Evolutionary conservation across 2,888 invertebrate species (phyloP).

Genomic region (Phoenoteleia sp.): DNA sequence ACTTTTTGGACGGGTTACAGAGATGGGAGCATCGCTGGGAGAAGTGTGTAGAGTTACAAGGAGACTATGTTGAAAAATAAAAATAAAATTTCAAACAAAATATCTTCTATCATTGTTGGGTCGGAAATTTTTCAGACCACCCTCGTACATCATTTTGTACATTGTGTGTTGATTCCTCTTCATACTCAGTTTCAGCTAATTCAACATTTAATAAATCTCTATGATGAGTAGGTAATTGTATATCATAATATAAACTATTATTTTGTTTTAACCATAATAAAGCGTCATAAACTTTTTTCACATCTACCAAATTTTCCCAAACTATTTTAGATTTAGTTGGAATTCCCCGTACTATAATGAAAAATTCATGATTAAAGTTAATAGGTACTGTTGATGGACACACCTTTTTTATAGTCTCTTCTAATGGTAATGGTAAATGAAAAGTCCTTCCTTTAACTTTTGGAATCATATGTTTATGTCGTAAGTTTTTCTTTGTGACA

Average conservation of each 20-base stretch:
- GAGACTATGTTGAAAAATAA: too few relatives aligned
- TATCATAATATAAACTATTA: background rate
- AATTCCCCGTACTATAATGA: background rate
- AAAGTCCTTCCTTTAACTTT: too few relatives aligned
- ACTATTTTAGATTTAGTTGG: background rate
- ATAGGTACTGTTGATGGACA: background rate
- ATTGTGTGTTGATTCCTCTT: background rate
- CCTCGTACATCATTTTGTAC: background rate
- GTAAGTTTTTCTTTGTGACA: background rate
- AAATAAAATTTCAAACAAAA: too few relatives aligned
- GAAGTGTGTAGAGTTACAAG: too few relatives aligned
- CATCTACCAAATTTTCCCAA: background rate
- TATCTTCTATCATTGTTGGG: too few relatives aligned
- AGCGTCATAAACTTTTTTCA: too few relatives aligned
- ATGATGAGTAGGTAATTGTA: background rate
- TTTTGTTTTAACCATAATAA: background rate
- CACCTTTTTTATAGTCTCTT: background rate
- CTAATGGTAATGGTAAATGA: too few relatives aligned
- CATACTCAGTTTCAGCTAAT: background rate
- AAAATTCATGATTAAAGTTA: background rate
- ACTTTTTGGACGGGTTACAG: too few relatives aligned
- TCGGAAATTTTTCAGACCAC: too few relatives aligned
- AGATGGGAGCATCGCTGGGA: too few relatives aligned
- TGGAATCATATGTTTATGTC: too few relatives aligned
- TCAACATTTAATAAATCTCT: background rate